Conservation (phyloP, 2,797 vertebrate genomes). For the Tragelaphus oryx region DNA sequence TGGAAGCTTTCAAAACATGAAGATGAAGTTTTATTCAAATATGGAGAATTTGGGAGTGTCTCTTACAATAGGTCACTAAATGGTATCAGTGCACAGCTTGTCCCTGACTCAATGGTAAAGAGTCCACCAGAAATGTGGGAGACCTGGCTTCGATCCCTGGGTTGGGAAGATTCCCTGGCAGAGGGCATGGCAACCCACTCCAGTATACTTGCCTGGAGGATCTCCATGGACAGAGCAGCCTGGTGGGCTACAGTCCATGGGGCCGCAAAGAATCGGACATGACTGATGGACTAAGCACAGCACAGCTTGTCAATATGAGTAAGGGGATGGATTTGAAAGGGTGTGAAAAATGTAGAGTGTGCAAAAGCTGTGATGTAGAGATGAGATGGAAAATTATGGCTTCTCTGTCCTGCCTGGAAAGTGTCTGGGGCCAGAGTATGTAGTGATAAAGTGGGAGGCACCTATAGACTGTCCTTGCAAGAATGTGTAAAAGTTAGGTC, state of each 20-base stretch:
- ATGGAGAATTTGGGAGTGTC: neutral
- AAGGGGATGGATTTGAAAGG: neutral
- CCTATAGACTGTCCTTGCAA: neutral
- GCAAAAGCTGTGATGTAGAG: neutral
- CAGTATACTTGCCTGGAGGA: neutral
- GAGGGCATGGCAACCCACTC: neutral
- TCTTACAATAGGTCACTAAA: neutral
- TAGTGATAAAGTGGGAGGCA: neutral
- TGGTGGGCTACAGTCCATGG: neutral
- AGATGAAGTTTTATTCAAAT: neutral
- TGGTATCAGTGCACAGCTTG: neutral
- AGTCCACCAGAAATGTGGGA: neutral
- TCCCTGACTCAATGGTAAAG: neutral
- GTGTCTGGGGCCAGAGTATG: neutral
- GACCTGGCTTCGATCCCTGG: neutral
- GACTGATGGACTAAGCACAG: neutral
- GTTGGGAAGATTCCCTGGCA: neutral
- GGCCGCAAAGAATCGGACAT: rapidly evolving
- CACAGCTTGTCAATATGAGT: neutral
- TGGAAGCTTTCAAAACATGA: neutral
- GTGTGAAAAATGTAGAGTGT: neutral
- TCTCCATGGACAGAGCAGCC: neutral
- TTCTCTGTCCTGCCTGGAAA: neutral
- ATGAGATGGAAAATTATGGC: neutral
- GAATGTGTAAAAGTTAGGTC: neutral